Base-by-base conservation (phyloP, 1,140 invertebrate species). In the Drosophila chauvacae region DNA sequence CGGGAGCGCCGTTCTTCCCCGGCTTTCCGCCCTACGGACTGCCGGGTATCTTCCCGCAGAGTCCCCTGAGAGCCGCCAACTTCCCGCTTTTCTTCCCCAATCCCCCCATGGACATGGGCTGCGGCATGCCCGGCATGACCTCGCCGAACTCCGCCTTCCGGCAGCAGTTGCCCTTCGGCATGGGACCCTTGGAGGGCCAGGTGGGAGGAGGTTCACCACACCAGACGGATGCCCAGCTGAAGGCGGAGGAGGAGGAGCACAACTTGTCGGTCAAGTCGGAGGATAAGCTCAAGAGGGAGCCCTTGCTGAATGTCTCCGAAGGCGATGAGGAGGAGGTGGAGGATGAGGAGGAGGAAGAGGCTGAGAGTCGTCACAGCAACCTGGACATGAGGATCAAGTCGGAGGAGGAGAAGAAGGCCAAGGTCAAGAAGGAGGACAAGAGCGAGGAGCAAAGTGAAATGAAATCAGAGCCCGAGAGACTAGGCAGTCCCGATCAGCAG, bases 51-150 rank as follows among this genome's bases (percentile, higher is more conserved):
- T 92, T 92, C 33, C 81, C 91, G 7, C 66, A 65, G 9, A 92
- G 93, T 62, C 77, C 90, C 3, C 70, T 92, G 30, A 76, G 80
- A 39, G 92, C 93, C 35, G 88, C 93, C 26, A 93, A 93, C 35
- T 93, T 95, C 44, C 94, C 94, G 2, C 94, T 96, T 30, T 94
- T 95, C 9, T 95, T 95, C 48, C 92, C 94, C 7, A 91, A 92
- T 39, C 77, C 78, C 10, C 77, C 78, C 44, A 42, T 92, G 74
- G 90, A 86, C 2, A 76, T 86, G 79, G 65, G 62, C 3, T 79
- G 72, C 6, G 77, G 69, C 7, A 55, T 80, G 41, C 56, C 45
- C 7, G 73, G 68, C n/a, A 51, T 90, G 26, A 57, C 72, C 7
- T 75, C 73, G 5, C 80, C 64, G 9, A 70, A 70, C 4, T 74